These are phyloP conservation scores for Natator depressus DNA, from an alignment of 2,113 vertebrate genomes.

Conservation along the genomic window DNA sequence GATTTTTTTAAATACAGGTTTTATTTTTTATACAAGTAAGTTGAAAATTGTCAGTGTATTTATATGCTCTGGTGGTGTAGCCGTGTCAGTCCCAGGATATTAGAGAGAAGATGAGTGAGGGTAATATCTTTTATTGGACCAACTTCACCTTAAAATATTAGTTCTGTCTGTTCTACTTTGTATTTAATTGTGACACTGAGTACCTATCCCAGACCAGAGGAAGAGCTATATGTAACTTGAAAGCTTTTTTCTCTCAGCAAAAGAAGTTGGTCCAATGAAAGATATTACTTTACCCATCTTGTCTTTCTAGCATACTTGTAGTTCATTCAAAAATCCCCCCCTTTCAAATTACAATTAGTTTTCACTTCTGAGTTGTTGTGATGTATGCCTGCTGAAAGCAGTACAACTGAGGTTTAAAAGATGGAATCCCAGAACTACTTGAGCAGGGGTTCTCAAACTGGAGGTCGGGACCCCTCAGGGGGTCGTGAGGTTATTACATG, in stretches of 20 bases:
- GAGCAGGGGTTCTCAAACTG: too few species aligned
- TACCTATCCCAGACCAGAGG: neutral
- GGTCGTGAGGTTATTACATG: too few species aligned
- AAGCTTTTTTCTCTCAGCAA: neutral
- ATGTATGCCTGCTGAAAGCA: neutral
- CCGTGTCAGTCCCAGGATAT: neutral
- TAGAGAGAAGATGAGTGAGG: neutral
- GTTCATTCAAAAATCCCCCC: neutral
- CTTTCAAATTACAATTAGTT: neutral
- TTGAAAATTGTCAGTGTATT: conserved; percentile 19
- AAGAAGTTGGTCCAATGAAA: neutral
- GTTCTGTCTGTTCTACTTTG: neutral
- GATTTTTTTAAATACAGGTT: neutral
- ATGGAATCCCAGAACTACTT: neutral
- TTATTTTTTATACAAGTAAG: neutral
- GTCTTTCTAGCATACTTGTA: neutral
- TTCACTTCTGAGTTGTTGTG: neutral
- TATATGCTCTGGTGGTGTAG: neutral
- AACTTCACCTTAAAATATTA: neutral
- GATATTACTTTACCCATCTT: neutral
- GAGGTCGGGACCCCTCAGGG: too few species aligned
- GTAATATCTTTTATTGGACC: neutral
- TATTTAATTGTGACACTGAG: neutral
- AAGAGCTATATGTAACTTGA: neutral
- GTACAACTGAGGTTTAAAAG: neutral